Conservation (phyloP, 1,140 invertebrate genomes). For the Antheraea pernyi region DNA sequence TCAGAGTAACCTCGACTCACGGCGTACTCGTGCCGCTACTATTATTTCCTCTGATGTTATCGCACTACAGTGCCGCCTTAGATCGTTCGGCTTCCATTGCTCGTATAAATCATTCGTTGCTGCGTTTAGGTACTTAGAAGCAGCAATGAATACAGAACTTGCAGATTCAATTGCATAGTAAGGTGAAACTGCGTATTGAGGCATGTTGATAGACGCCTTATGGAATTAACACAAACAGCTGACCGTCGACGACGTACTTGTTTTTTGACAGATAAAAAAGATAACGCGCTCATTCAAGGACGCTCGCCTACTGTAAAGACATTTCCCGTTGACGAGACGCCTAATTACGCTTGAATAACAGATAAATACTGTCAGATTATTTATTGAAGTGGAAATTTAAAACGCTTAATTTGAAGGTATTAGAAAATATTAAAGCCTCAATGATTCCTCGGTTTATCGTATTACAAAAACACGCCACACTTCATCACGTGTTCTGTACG, state of each 20-base stretch:
- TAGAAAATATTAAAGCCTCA: conserved; percentile 35
- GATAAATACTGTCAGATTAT: conserved; percentile 32
- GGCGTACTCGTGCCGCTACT: conserved; percentile 64
- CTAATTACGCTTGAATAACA: conserved; percentile 42
- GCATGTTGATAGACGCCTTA: conserved; percentile 64
- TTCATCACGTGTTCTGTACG: conserved; percentile 61
- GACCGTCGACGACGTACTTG: conserved; percentile 59
- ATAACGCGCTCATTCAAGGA: conserved; percentile 70
- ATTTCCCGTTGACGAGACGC: conserved; percentile 61
- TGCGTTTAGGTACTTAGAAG: not conserved
- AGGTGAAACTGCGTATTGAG: conserved; percentile 29
- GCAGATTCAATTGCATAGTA: conserved; percentile 20
- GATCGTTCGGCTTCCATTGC: conserved; percentile 49
- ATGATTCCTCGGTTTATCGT: conserved; percentile 61
- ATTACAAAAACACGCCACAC: conserved; percentile 68
- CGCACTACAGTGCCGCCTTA: conserved; percentile 33
- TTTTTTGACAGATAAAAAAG: conserved; percentile 67
- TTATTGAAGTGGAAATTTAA: conserved; percentile 24
- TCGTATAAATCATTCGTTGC: not conserved
- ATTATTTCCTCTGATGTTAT: conserved; percentile 47
- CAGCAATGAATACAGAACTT: conserved; percentile 33
- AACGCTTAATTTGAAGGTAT: conserved; percentile 18
- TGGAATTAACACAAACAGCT: conserved; percentile 70
- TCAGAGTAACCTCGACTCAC: conserved; percentile 76
- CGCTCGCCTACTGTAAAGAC: conserved; percentile 57